Evolutionary conservation across 1,140 invertebrate species (phyloP).

Genomic region (Centruroides vittatus): DNA sequence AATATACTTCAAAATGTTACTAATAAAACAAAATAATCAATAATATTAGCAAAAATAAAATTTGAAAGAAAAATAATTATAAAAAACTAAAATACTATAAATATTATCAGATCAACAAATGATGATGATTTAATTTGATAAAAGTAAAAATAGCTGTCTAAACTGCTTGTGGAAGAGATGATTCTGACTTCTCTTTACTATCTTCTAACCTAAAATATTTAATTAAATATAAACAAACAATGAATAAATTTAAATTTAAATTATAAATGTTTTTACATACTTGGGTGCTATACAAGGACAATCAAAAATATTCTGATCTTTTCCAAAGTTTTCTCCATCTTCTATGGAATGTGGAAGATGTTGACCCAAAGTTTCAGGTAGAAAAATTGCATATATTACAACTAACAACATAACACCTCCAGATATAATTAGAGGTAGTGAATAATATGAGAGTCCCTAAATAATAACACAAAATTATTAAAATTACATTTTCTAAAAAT

Average conservation of each 20-base stretch:
- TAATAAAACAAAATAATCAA: too few relatives aligned
- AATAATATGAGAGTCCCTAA: constrained; percentile 6
- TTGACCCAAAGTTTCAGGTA: constrained; percentile 25
- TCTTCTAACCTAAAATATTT: not conserved
- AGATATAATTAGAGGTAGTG: constrained; percentile 10
- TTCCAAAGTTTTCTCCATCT: constrained; percentile 28
- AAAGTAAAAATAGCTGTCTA: too few relatives aligned
- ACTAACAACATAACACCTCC: constrained; percentile 18
- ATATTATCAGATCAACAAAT: too few relatives aligned
- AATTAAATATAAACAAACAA: not conserved
- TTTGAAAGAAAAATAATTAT: too few relatives aligned
- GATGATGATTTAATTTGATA: too few relatives aligned
- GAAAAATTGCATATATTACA: constrained; percentile 19
- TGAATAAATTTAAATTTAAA: not conserved
- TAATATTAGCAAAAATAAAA: too few relatives aligned
- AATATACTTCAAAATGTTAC: too few relatives aligned
- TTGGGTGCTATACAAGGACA: constrained; percentile 7
- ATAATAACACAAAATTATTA: not conserved
- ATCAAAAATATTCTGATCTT: constrained; percentile 13
- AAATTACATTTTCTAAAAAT: too few relatives aligned
- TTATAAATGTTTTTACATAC: constrained; percentile 1
- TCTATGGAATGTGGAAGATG: constrained; percentile 21
- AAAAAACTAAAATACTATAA: too few relatives aligned
- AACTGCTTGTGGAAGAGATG: too few relatives aligned
- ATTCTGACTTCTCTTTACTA: too few relatives aligned